A percentile compares a stretch with the other conserved stretches of the same genome.
phyloP scores from a whole-genome alignment of 1,140 invertebrate species.

The Conus betulinus region DNA sequence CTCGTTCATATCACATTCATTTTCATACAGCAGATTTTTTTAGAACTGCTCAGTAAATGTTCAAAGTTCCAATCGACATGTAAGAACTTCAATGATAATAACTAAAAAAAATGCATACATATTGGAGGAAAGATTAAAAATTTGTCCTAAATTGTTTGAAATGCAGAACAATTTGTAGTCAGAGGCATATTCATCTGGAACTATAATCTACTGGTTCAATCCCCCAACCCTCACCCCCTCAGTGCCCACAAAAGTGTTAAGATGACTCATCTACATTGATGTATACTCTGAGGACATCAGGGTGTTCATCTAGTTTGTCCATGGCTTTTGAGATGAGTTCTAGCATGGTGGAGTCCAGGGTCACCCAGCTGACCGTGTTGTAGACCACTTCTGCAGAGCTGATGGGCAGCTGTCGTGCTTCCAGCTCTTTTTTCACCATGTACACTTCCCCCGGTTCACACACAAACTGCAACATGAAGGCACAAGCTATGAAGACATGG shows the following conservation, averaged over 20 bases:
- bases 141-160: neutral
- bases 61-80: neutral
- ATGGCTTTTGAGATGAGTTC: constrained; percentile 13
- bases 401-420: neutral
- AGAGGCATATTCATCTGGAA: neutral
- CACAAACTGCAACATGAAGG: constrained; percentile 19
- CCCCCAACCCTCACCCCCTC: too few species aligned
- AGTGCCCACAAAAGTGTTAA: neutral
- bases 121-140: neutral
- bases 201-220: neutral
- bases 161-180: neutral
- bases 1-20: too few species aligned
- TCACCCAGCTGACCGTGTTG: neutral
- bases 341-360: neutral
- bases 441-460: constrained; percentile 21
- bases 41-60: too few species aligned
- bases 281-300: constrained; percentile 32
- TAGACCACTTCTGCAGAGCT: constrained; percentile 7
- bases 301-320: constrained; percentile 32
- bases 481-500: neutral
- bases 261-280: constrained; percentile 26
- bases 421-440: constrained; percentile 20
- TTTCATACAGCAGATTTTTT: too few species aligned
- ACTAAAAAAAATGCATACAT: neutral
- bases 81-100: neutral